Evolutionary conservation across 2,113 vertebrate species (phyloP).

Genomic region (Rattus rattus): DNA sequence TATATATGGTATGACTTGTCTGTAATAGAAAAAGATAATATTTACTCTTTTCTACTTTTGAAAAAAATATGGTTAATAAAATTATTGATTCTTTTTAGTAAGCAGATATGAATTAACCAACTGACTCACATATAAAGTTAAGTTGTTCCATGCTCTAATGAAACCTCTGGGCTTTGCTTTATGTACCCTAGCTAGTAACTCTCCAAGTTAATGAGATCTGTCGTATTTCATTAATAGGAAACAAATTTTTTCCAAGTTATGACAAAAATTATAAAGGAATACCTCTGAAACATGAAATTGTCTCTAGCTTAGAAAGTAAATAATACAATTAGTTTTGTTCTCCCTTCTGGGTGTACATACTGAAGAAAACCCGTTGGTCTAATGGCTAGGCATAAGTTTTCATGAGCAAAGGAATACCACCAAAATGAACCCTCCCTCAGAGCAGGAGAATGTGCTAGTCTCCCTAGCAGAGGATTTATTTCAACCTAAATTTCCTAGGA

Average conservation of each 20-base stretch:
- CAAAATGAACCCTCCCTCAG: slow-evolving; percentile 28
- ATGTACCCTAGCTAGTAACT: background rate
- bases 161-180: background rate
- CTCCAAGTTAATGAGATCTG: background rate
- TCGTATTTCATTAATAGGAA: background rate
- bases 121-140: background rate
- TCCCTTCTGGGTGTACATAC: background rate
- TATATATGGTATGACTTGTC: background rate
- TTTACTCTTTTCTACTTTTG: background rate
- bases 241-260: background rate
- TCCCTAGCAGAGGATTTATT: slow-evolving; percentile 66
- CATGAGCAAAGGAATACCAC: background rate
- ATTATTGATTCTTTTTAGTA: slow-evolving; percentile 28
- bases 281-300: background rate
- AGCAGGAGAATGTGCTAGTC: background rate
- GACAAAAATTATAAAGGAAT: background rate
- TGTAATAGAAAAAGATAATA: background rate
- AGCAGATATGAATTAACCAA: background rate
- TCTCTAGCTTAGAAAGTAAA: background rate
- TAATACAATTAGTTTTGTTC: background rate
- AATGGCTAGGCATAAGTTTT: slow-evolving; percentile 46
- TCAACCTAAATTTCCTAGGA: slow-evolving; percentile 54
- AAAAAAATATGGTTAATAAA: background rate
- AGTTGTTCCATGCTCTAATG: background rate
- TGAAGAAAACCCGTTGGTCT: slow-evolving; percentile 43